Conservation (phyloP, 2,797 vertebrate species). For the Erithacus rubecula region DNA sequence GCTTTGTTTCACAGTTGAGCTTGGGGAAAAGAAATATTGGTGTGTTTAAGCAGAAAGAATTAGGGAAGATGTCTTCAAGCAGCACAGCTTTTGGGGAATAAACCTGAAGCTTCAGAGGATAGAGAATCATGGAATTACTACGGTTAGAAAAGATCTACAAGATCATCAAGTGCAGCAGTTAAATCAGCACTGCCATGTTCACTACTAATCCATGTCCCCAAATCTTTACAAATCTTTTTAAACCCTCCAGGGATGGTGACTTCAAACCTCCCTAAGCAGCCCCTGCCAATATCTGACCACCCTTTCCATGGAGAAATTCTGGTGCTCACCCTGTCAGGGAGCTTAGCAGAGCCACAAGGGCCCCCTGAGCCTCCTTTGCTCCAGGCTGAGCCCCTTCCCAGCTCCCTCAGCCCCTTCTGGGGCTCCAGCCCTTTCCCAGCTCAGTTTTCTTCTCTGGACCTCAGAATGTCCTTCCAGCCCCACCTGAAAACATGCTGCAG, state of each 20-base stretch:
- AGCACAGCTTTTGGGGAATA: not conserved
- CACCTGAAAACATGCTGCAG: not conserved
- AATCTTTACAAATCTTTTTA: not conserved
- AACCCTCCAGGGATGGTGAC: not conserved
- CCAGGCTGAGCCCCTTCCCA: not conserved
- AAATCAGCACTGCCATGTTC: rapidly evolving
- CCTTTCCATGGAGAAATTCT: not conserved
- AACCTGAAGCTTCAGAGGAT: not conserved
- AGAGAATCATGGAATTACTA: not conserved
- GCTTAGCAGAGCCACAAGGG: too few species aligned
- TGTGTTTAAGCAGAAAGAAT: not conserved
- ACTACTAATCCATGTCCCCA: not conserved
- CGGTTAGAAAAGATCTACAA: not conserved
- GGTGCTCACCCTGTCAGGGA: rapidly evolving
- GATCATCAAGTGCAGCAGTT: not conserved
- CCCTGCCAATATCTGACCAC: rapidly evolving
- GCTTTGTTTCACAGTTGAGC: not conserved
- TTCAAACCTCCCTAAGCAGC: not conserved
- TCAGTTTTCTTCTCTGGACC: rapidly evolving
- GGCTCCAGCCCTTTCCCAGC: not conserved
- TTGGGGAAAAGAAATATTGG: rapidly evolving
- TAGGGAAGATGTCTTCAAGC: not conserved
- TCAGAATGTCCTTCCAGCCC: not conserved
- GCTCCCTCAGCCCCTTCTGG: not conserved
- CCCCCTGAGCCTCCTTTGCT: not conserved